Evolutionary conservation across 2,888 invertebrate species (phyloP), one percentile per base, ranked within the genome.

Genomic region (Thymelicus lineola): DNA sequence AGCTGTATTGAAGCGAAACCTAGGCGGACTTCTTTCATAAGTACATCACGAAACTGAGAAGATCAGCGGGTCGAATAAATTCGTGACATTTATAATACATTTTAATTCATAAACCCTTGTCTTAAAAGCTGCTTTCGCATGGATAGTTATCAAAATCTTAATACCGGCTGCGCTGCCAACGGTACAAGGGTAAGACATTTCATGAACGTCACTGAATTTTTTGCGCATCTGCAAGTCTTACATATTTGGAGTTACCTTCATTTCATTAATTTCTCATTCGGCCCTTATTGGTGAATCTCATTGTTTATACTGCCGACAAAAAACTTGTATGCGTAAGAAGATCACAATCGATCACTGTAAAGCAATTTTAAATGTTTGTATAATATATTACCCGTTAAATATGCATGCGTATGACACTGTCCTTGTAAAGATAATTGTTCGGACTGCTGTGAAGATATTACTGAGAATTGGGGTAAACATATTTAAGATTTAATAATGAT

Each of bases 241-340:
- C 76, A 72, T 75, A 76, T 75, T 75, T 71, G 76, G 77, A 61
- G 66, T 75, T 71, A 75, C 79, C 77, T 79, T 79, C 79, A 67
- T 70, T 74, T 76, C 75, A 75, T 78, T 77, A 76, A 77, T 78
- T 74, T 71, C 72, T 72, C 59, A 73, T 68, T 74, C 73, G 68
- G 58, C 69, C 69, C 69, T 69, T 74, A 66, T 71, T 71, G 50
- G 72, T 57, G 46, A 67, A 45, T 36, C 69, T 70, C 66, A 63
- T 73, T 68, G 71, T 69, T 69, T 69, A 58, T 59, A 45, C 50
- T 69, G 58, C 61, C 66, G 59, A 73, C 68, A 73, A 76, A 76
- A 73, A 71, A 65, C 66, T 53, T 55, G 60, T 66, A 69, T 62
- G 59, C 64, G 62, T 61, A 70, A 70, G 57, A 70, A 71, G 70